Conservation (phyloP, 1,140 invertebrate species). For the Rhagoletis pomonella region DNA sequence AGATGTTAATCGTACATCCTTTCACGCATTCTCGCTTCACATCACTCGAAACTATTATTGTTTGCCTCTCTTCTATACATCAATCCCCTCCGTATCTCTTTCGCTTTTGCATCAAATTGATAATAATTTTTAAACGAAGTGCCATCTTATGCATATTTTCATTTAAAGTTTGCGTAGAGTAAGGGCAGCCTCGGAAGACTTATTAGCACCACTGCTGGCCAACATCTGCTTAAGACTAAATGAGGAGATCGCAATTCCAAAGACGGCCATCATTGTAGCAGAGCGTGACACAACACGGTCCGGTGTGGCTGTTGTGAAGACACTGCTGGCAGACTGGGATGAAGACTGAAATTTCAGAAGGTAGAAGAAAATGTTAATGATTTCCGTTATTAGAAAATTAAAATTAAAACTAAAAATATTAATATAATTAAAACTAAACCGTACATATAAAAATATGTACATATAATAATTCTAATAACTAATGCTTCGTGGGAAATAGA, state of each 20-base stretch:
- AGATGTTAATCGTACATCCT: neutral
- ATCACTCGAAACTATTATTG: no score
- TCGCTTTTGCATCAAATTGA: slow-evolving; percentile 13
- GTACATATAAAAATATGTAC: no score
- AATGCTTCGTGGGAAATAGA: no score
- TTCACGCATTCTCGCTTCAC: no score
- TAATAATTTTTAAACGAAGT: slow-evolving; percentile 46
- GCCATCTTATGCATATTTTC: slow-evolving; percentile 37
- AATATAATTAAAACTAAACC: no score
- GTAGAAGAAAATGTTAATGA: slow-evolving; percentile 49
- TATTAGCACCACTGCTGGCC: slow-evolving; percentile 66
- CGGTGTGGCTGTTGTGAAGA: slow-evolving; percentile 72
- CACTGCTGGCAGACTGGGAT: slow-evolving; percentile 65
- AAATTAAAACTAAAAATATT: no score
- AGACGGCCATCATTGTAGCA: slow-evolving; percentile 76
- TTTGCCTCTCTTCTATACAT: no score
- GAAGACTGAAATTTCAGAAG: slow-evolving; percentile 58
- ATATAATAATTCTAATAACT: no score
- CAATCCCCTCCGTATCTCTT: neutral
- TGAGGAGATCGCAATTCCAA: slow-evolving; percentile 78
- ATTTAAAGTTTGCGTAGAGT: slow-evolving; percentile 67
- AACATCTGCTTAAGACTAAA: slow-evolving; percentile 80
- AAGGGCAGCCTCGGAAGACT: slow-evolving; percentile 58
- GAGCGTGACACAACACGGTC: slow-evolving; percentile 76
- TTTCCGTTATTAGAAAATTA: no score